Evolutionary conservation across 2,888 invertebrate genomes (phyloP), one percentile per base, ranked within the genome.

Genomic region (Scrobipalpa costella): DNA sequence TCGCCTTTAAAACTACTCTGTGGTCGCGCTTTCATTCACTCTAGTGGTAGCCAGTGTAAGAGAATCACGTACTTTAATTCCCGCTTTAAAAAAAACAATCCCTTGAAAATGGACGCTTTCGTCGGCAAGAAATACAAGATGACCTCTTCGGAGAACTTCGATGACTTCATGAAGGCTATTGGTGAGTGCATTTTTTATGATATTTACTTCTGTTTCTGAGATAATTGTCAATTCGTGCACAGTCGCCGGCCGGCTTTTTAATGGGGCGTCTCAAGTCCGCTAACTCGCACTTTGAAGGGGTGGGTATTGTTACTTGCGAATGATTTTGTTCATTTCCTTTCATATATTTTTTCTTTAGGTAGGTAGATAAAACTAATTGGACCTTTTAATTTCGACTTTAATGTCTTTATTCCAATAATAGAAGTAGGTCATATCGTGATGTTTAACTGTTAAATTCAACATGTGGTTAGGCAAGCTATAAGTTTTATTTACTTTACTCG

Each of bases 91-190:
- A 69, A 66, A 71, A 64, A 73, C 11, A 38, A 44, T 21, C 57
- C 67, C 66, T 69, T 52, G 69, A 89, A 84, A 82, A 91, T 91
- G 90, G 90, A 86, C 68, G 89, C 87, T 68, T 90, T 90, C 81
- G 68, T 82, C 61, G 96, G 95, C 83, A 96, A 95, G 89, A 95
- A 95, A 84, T 98, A 95, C 93, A 97, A 97, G 84, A 93, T 98
- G 85, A 86, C 92, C 67, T 92, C 93, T 66, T 95, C 95, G 75
- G 96, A 97, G 70, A 96, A 97, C 81, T 97, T 98, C 85, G 97
- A 98, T 76, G 96, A 96, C 65, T 97, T 96, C 92, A 95, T 98
- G 96, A 96, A 96, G 92, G 93, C 94, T 60, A 86, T 97, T 69
- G 97, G 97, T 97, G 81, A 95, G 95, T 87, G 40, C 9, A 13